phyloP scores from a whole-genome alignment of 2,113 vertebrate genomes.

The Tamias sibiricus region DNA sequence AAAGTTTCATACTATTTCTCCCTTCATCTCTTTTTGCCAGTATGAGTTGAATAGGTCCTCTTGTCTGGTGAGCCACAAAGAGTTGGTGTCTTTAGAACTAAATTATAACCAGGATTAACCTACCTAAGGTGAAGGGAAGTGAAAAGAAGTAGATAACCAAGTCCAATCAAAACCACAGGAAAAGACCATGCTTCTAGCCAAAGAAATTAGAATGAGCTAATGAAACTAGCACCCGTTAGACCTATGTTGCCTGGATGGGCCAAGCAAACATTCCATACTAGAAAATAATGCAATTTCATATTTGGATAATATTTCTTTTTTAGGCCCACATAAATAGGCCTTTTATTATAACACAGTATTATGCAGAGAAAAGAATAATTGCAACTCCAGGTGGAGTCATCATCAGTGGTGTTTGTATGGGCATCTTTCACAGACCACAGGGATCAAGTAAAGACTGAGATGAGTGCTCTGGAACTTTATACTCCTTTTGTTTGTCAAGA shows the following conservation, averaged over 20 bases:
- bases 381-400: not conserved
- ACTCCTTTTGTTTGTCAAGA: not conserved
- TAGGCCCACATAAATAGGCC: no score
- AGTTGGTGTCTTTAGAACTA: not conserved
- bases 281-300: not conserved
- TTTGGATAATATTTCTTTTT: no score
- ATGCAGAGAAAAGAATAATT: not conserved
- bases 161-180: not conserved
- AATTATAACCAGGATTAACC: not conserved
- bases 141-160: not conserved
- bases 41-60: not conserved
- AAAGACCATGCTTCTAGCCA: not conserved
- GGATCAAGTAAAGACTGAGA: not conserved
- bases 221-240: not conserved
- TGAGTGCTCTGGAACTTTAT: not conserved
- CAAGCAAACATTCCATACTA: not conserved
- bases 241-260: not conserved
- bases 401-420: not conserved
- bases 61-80: no score
- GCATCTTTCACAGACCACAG: not conserved
- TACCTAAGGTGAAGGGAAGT: not conserved
- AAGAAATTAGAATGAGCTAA: not conserved
- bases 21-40: not conserved
- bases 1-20: not conserved
- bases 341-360: no score